Conservation (phyloP, 2,888 invertebrate species). For the Spisula solida region DNA sequence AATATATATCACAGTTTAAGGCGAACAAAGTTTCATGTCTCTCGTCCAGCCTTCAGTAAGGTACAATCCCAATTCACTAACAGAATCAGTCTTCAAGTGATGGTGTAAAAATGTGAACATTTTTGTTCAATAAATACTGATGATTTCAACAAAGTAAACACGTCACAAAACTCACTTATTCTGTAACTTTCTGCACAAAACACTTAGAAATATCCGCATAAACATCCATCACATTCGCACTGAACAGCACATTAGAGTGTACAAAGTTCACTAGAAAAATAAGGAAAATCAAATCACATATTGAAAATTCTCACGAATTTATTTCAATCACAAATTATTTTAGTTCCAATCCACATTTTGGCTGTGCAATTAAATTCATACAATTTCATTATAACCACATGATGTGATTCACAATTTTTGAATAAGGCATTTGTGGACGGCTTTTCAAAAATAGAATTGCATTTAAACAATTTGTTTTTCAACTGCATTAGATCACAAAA, state of each 20-base stretch:
- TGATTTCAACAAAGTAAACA: slow-evolving; percentile 42
- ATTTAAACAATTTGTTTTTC: slow-evolving; percentile 52
- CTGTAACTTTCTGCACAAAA: slow-evolving; percentile 30
- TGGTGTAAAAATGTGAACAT: slow-evolving; percentile 38
- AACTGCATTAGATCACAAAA: slow-evolving; percentile 31
- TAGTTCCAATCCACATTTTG: slow-evolving; percentile 47
- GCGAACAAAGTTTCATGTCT: slow-evolving; percentile 6
- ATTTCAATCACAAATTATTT: slow-evolving; percentile 25
- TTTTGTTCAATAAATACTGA: slow-evolving; percentile 53
- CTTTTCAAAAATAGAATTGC: slow-evolving; percentile 64
- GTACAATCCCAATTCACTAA: slow-evolving; percentile 24
- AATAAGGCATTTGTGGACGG: slow-evolving; percentile 75
- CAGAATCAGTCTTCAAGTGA: slow-evolving; percentile 29
- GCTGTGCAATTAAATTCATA: slow-evolving; percentile 48
- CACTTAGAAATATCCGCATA: slow-evolving; percentile 31
- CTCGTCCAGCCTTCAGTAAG: background rate
- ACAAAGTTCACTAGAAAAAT: slow-evolving; percentile 39
- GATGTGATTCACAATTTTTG: slow-evolving; percentile 55
- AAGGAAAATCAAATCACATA: slow-evolving; percentile 45
- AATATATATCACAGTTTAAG: slow-evolving; percentile 41
- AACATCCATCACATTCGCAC: slow-evolving; percentile 41
- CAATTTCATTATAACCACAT: slow-evolving; percentile 61
- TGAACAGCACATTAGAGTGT: slow-evolving; percentile 54
- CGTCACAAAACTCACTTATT: slow-evolving; percentile 32
- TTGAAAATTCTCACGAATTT: slow-evolving; percentile 35